A percentile compares a stretch with the other conserved stretches of the same genome.
Evolutionary conservation across 2,113 vertebrate species (phyloP).

Genomic region (Arvicanthis niloticus): DNA sequence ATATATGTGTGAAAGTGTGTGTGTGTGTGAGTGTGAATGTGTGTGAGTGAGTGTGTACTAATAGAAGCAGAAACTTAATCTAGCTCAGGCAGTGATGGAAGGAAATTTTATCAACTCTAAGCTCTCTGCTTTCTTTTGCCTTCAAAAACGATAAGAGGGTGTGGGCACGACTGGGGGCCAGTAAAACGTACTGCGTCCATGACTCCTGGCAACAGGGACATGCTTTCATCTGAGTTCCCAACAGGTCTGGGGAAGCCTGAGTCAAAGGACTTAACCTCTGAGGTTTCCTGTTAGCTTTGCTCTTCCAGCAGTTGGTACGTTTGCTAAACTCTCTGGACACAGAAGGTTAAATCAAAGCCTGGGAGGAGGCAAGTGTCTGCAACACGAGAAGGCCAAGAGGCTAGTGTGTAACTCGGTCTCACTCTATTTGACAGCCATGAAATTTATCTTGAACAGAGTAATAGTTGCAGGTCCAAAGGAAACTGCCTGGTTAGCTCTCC

Average conservation of each 20-base stretch:
- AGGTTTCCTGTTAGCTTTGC: neutral
- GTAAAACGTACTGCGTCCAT: neutral
- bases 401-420: neutral
- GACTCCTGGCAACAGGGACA: neutral
- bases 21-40: neutral
- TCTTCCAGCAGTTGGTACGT: neutral
- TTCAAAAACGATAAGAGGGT: constrained; percentile 21
- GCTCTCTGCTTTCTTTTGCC: neutral
- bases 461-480: neutral
- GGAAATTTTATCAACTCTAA: neutral
- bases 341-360: neutral
- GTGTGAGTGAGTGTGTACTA: neutral
- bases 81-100: neutral
- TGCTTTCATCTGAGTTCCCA: neutral
- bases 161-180: neutral
- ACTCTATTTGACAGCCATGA: neutral
- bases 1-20: too few relatives aligned
- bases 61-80: neutral
- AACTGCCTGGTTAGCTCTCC: neutral
- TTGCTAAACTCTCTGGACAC: neutral
- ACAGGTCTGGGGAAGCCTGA: neutral
- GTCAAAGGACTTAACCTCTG: neutral
- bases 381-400: neutral
- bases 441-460: neutral
- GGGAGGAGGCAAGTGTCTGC: neutral